phyloP scores from a whole-genome alignment of 35 echinoderm and acorn worm genomes.

The Lytechinus variegatus region DNA sequence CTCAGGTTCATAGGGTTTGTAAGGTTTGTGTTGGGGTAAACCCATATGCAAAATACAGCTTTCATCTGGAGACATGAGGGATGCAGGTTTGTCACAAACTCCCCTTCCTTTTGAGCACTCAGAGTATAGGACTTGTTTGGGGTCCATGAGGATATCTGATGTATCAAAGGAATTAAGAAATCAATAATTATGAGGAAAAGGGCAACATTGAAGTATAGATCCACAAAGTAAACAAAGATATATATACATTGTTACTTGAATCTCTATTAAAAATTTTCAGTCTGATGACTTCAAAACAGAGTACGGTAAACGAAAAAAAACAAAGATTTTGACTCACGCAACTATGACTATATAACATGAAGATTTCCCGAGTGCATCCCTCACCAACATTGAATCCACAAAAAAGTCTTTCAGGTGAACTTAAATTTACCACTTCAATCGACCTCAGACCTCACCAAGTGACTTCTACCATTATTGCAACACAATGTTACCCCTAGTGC shows the following conservation, averaged over 20 bases:
- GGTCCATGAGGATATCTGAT: conserved; percentile 74
- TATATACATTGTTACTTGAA: neutral
- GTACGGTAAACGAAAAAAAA: too few species aligned
- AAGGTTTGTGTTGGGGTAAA: conserved; percentile 15
- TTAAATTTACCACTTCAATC: too few species aligned
- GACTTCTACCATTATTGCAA: too few species aligned
- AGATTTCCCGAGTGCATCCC: too few species aligned
- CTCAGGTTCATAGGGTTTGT: conserved; percentile 31
- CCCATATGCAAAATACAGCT: conserved; percentile 59
- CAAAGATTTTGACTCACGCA: too few species aligned
- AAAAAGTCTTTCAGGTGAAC: too few species aligned
- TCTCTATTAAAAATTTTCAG: neutral
- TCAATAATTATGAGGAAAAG: neutral
- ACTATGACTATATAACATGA: too few species aligned
- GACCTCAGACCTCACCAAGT: too few species aligned
- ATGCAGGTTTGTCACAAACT: conserved; percentile 41
- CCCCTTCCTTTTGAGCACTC: conserved; percentile 57
- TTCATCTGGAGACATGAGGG: conserved; percentile 47
- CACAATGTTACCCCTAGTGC: too few species aligned
- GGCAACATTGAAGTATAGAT: neutral
- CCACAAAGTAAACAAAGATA: neutral
- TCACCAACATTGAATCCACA: too few species aligned
- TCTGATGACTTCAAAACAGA: too few species aligned
- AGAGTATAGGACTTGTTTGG: conserved; percentile 66
- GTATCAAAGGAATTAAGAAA: conserved; percentile 33